phyloP scores from a whole-genome alignment of 2,113 vertebrate genomes.

The Pedionomus torquatus region DNA sequence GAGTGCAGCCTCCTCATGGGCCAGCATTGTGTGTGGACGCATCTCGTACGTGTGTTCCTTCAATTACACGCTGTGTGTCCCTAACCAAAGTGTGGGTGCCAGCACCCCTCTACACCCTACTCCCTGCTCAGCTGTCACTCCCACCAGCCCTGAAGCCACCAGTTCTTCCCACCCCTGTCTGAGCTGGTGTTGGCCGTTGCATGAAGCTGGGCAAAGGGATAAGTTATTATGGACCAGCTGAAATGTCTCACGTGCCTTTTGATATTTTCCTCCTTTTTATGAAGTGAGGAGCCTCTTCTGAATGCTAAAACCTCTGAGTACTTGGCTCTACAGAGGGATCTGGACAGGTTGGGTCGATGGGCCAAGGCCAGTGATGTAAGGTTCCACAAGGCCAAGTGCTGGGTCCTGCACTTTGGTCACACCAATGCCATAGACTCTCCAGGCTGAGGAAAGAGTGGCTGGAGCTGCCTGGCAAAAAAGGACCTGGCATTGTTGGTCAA shows the following conservation, averaged over 20 bases:
- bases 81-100: background rate
- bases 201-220: background rate
- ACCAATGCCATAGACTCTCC: background rate
- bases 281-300: background rate
- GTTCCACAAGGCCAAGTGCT: background rate
- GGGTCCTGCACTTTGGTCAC: background rate
- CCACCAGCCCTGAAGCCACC: accelerated
- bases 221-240: background rate
- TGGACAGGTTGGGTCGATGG: background rate
- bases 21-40: accelerated
- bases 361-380: too few relatives aligned
- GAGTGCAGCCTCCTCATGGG: accelerated
- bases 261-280: background rate
- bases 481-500: background rate
- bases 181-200: accelerated
- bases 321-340: background rate
- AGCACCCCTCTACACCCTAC: background rate
- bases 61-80: accelerated
- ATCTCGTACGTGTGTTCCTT: accelerated
- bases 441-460: background rate
- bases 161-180: background rate
- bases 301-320: background rate
- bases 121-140: accelerated
- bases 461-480: background rate
- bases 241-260: background rate